phyloP scores from a whole-genome alignment of 2,797 vertebrate species.

The Gallinago solitaria region DNA sequence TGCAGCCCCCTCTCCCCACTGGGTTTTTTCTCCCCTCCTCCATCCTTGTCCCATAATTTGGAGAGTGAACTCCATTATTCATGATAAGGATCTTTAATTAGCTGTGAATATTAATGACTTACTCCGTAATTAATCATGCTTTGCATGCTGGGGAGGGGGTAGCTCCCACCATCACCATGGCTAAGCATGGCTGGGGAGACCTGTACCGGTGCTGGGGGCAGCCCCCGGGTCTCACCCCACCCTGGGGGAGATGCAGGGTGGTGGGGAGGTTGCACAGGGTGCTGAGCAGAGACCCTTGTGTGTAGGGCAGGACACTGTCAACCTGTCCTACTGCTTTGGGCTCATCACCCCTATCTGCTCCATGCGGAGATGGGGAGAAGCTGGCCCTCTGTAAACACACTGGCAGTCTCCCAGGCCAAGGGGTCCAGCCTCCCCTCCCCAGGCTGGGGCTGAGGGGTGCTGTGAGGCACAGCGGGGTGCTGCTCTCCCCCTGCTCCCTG shows the following conservation, averaged over 20 bases:
- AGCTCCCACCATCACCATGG: not conserved
- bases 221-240: not conserved
- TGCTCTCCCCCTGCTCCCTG: not conserved
- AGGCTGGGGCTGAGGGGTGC: not conserved
- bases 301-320: not conserved
- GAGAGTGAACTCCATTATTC: constrained; percentile 58
- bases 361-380: fast-evolving
- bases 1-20: not conserved
- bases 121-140: constrained; percentile 72
- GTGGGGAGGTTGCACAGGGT: not conserved
- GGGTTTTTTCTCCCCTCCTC: not conserved
- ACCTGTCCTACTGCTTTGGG: not conserved
- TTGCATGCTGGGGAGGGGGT: constrained; percentile 10
- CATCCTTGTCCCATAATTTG: constrained; percentile 36
- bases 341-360: not conserved
- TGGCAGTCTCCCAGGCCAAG: not conserved
- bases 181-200: not conserved
- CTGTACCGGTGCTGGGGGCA: not conserved
- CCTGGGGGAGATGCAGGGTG: fast-evolving
- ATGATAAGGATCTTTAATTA: constrained; percentile 78
- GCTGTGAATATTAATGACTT: constrained; percentile 77
- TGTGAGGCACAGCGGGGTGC: not conserved
- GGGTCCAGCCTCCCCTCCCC: not conserved
- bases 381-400: not conserved
- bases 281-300: not conserved